phyloP scores from a whole-genome alignment of 1,140 invertebrate genomes.

The Anadara kagoshimensis region DNA sequence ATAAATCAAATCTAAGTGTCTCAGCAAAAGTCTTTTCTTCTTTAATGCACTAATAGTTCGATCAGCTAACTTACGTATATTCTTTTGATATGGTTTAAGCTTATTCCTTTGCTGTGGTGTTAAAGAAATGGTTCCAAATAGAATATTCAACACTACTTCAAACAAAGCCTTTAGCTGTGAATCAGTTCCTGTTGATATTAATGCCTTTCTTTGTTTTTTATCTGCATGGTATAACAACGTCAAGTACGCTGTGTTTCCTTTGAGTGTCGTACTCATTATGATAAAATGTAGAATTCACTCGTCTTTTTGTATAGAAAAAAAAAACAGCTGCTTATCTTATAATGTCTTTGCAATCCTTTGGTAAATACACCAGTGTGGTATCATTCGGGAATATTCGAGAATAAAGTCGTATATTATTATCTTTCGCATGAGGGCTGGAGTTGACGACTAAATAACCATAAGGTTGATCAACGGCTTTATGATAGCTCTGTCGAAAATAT shows the following conservation, averaged over 20 bases:
- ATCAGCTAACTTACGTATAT: slow-evolving; percentile 18
- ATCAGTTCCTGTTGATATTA: slow-evolving; percentile 9
- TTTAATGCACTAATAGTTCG: slow-evolving; percentile 3
- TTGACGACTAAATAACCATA: slow-evolving; percentile 27
- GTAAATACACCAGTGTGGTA: slow-evolving; percentile 20
- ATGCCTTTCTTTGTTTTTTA: slow-evolving; percentile 14
- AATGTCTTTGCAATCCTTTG: background rate
- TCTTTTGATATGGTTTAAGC: slow-evolving; percentile 12
- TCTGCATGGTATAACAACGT: slow-evolving; percentile 1
- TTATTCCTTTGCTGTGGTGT: background rate
- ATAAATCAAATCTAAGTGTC: slow-evolving; percentile 7
- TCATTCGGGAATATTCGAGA: slow-evolving; percentile 20
- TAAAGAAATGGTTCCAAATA: background rate
- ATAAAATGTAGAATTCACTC: background rate
- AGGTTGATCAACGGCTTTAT: slow-evolving; percentile 9
- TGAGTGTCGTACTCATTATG: slow-evolving; percentile 15
- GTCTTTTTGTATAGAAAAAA: background rate
- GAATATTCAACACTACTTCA: slow-evolving; percentile 23
- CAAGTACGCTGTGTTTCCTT: slow-evolving; percentile 2
- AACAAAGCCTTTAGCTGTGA: slow-evolving; percentile 16
- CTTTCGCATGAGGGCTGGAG: background rate
- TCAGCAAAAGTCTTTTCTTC: slow-evolving; percentile 19
- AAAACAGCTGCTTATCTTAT: too few relatives aligned
- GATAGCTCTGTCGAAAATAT: slow-evolving; percentile 24
- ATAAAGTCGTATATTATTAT: slow-evolving; percentile 13